A percentile compares a stretch with the other conserved stretches of the same genome.
These are phyloP conservation scores for Scaptodrosophila latifasciaeformis DNA, from an alignment of 2,888 invertebrate genomes.

Conservation along the genomic window DNA sequence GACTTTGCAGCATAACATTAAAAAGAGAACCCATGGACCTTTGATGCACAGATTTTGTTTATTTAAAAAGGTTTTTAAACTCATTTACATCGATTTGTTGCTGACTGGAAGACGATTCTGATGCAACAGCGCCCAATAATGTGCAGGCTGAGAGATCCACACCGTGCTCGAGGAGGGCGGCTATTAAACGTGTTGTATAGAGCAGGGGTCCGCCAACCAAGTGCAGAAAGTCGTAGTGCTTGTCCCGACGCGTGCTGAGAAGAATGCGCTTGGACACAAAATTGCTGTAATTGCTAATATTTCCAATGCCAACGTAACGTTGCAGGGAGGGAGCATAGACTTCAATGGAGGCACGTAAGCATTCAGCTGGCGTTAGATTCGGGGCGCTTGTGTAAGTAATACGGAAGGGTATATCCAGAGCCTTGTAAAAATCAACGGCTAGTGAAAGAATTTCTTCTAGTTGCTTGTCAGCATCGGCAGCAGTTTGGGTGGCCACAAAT, in stretches of 20 bases:
- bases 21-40: constrained; percentile 13
- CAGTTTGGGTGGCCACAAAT: constrained; percentile 79
- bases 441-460: constrained; percentile 78
- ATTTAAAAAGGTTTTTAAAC: constrained; percentile 67
- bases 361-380: constrained; percentile 80
- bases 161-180: constrained; percentile 82
- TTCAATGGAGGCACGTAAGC: constrained; percentile 82
- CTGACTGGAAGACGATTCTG: constrained; percentile 37
- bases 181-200: constrained; percentile 84
- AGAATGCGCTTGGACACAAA: constrained; percentile 87
- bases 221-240: constrained; percentile 79
- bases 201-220: constrained; percentile 84
- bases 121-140: no score
- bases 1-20: constrained; percentile 32
- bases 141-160: constrained; percentile 36
- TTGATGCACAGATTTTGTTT: constrained; percentile 32
- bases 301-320: constrained; percentile 83
- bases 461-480: constrained; percentile 75
- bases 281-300: constrained; percentile 82
- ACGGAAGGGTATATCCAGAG: constrained; percentile 82
- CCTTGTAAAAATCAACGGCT: constrained; percentile 79
- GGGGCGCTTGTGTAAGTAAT: constrained; percentile 79
- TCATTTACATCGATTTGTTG: constrained; percentile 45
- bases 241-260: constrained; percentile 80
- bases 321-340: constrained; percentile 82